phyloP scores from a whole-genome alignment of 2,113 vertebrate genomes.

The Apaloderma vittatum region DNA sequence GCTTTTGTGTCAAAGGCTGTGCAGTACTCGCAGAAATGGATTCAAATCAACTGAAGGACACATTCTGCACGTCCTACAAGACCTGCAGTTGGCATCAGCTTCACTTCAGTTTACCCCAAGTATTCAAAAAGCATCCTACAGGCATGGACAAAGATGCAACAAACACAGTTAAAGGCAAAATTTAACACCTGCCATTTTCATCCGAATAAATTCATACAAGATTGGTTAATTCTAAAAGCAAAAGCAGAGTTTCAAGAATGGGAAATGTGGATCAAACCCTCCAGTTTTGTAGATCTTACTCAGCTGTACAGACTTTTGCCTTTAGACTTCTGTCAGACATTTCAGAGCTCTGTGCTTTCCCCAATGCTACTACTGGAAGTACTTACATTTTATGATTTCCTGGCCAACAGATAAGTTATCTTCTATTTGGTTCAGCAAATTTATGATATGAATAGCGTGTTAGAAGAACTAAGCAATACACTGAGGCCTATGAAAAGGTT shows the following conservation, averaged over 20 bases:
- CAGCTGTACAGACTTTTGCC: neutral
- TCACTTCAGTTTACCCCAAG: neutral
- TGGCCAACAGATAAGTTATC: neutral
- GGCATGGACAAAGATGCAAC: neutral
- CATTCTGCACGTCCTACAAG: neutral
- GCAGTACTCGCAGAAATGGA: neutral
- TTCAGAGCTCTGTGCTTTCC: neutral
- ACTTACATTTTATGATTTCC: neutral
- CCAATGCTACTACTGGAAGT: neutral
- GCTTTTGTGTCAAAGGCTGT: neutral
- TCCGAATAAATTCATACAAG: neutral
- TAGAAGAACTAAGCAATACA: neutral
- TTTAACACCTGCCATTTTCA: neutral
- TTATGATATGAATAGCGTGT: neutral
- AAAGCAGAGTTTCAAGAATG: neutral
- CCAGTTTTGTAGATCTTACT: neutral
- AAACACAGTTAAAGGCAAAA: neutral
- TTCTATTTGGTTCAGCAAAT: slow-evolving; percentile 4
- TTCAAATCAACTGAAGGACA: neutral
- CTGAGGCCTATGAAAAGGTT: neutral
- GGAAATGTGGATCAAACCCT: neutral
- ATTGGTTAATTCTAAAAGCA: neutral
- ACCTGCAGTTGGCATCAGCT: neutral
- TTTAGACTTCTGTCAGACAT: neutral
- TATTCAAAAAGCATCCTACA: neutral